phyloP scores from a whole-genome alignment of 2,888 invertebrate species.

The Lithophane leautieri region DNA sequence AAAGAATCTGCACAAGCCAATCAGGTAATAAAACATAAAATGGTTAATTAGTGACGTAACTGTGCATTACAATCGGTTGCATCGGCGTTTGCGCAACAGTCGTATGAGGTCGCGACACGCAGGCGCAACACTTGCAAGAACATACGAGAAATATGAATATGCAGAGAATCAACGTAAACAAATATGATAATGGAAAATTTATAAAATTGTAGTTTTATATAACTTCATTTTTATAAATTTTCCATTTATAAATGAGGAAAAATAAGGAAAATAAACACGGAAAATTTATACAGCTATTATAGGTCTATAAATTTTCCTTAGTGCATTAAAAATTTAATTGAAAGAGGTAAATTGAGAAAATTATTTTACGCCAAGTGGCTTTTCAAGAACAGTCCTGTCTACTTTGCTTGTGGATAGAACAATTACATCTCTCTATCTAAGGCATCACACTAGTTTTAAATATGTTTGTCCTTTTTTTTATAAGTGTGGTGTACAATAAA shows the following conservation, averaged over 20 bases:
- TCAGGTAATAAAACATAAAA: conserved; percentile 45
- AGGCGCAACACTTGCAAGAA: conserved; percentile 50
- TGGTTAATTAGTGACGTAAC: conserved; percentile 54
- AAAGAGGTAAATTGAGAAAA: background rate
- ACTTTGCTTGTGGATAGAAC: background rate
- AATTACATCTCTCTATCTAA: no score
- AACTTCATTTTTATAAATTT: no score
- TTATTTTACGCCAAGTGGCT: background rate
- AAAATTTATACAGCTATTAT: no score
- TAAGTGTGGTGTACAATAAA: no score
- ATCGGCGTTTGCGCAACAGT: conserved; percentile 64
- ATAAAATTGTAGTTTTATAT: background rate
- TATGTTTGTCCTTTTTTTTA: no score
- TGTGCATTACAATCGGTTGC: conserved; percentile 64
- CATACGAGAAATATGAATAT: conserved; percentile 30
- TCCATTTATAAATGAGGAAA: no score
- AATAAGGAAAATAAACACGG: no score
- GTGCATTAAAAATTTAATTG: background rate
- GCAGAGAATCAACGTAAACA: conserved; percentile 34
- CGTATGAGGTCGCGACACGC: conserved; percentile 69
- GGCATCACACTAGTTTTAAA: no score
- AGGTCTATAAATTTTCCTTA: no score
- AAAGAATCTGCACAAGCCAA: conserved; percentile 13
- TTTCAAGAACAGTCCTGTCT: background rate
- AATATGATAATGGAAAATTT: background rate